Percentiles rank a stretch among this genome's conserved stretches.
Conservation (phyloP, 1,140 invertebrate species). For the Phthorimaea operculella region DNA sequence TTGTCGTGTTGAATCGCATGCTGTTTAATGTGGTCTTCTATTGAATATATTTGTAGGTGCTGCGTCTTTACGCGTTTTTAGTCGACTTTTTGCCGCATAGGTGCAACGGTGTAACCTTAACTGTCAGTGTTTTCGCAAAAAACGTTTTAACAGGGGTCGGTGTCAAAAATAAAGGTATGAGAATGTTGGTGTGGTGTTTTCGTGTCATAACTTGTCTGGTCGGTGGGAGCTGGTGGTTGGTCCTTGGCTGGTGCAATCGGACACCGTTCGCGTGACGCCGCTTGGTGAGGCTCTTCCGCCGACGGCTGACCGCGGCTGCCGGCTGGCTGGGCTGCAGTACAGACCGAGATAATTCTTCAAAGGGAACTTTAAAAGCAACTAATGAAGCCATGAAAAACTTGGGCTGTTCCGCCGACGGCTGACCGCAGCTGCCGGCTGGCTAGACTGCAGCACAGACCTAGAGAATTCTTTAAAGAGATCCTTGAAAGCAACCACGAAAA, state of each 20-base stretch:
- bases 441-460: neutral
- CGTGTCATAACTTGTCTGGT: constrained; percentile 51
- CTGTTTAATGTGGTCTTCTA: no score
- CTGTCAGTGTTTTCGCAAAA: constrained; percentile 6
- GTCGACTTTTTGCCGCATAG: no score
- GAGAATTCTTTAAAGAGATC: no score
- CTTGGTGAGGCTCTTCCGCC: neutral
- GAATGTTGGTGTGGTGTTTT: constrained; percentile 31
- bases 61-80: no score
- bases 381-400: no score
- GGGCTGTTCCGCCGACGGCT: neutral
- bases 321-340: constrained; percentile 9
- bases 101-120: no score
- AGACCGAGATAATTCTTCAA: neutral
- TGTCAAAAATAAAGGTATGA: constrained; percentile 43
- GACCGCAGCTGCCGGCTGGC: constrained; percentile 17
- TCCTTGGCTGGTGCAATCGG: constrained; percentile 41
- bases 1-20: no score
- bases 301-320: constrained; percentile 14
- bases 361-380: no score
- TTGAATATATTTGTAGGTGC: no score
- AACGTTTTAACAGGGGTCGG: constrained; percentile 22
- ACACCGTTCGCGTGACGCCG: constrained; percentile 45
- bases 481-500: no score
- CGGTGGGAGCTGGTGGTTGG: constrained; percentile 22